Conservation (phyloP, 2,113 vertebrate species). For the Hypomesus transpacificus region DNA sequence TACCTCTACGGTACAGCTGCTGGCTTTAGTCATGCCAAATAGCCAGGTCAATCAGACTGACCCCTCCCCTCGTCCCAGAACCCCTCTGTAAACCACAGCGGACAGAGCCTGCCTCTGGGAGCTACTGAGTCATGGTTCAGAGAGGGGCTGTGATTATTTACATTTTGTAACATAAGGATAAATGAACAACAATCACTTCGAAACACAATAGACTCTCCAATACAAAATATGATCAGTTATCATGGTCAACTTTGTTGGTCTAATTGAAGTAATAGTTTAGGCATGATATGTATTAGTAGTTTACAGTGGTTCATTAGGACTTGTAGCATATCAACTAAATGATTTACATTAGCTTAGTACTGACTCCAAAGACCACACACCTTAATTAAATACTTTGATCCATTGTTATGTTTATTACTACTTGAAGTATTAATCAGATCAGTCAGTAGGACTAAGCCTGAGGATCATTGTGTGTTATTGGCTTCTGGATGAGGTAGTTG, state of each 20-base stretch:
- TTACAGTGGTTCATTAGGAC: too few species aligned
- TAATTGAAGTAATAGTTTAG: too few species aligned
- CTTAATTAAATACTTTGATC: too few species aligned
- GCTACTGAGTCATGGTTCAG: not conserved
- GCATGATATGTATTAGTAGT: too few species aligned
- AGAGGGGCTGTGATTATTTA: not conserved
- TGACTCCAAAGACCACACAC: too few species aligned
- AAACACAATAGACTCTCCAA: not conserved
- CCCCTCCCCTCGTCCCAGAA: conserved; percentile 42
- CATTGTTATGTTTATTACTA: not conserved
- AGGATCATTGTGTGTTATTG: not conserved
- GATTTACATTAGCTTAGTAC: too few species aligned
- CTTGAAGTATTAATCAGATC: not conserved
- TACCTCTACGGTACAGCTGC: conserved; percentile 66
- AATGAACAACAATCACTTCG: not conserved
- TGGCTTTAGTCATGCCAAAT: conserved; percentile 65
- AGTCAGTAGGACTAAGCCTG: not conserved
- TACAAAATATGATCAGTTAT: too few species aligned
- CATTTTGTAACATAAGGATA: not conserved
- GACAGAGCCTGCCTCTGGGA: conserved; percentile 16
- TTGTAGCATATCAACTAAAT: too few species aligned
- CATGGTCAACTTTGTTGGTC: not conserved
- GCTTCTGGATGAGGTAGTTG: not conserved
- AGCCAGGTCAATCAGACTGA: conserved; percentile 65
- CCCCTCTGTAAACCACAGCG: conserved; percentile 42